Evolutionary conservation across 2,797 vertebrate genomes (phyloP), one percentile per base, ranked within the genome.

Genomic region (Liasis olivaceus): DNA sequence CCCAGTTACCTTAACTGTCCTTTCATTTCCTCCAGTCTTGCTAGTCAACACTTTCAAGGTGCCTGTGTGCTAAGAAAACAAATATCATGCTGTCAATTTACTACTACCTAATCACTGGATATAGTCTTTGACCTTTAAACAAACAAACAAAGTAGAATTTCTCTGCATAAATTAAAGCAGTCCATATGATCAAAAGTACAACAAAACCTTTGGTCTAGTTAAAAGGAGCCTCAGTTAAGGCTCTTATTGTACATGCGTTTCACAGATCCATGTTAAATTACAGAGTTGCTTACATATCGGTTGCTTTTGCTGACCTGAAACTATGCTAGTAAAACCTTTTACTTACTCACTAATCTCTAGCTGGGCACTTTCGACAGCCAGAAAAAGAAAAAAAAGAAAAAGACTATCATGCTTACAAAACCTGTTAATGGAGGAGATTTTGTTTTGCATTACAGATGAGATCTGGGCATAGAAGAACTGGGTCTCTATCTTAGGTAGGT

Each of bases 21-120:
- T 97, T 95, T 96, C 97, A 97, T 97, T 96, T 96, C 95, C 96
- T 96, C 95, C 94, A 93, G 92, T 94, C 96, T 51, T 94, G 91
- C 86, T 89, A 91, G 91, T 96, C 93, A 96, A 87, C 90, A 91
- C 87, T 88, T 95, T 95, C 17, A 90, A 93, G 94, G 97, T 94
- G 93, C 95, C 98, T 98, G 91, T 56, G 94, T 1, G 11, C 64
- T 24, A 91, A 89, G 58, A 95, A 94, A 95, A 93, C 0, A 93
- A 94, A 94, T 77, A 2, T 31, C 92, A 81, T 92, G 92, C 26
- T 2, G 69, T 0, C 28, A 90, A 58, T 26, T 58, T 54, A 58
- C 11, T 81, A 89, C 88, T 15, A 90, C 13, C 2, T 85, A 62
- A 54, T 26, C 36, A 66, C 72, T 88, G n/a, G 47, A 66, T n/a